Base-by-base conservation (phyloP, 2,113 vertebrate species). In the Notarius quadriscutis region DNA sequence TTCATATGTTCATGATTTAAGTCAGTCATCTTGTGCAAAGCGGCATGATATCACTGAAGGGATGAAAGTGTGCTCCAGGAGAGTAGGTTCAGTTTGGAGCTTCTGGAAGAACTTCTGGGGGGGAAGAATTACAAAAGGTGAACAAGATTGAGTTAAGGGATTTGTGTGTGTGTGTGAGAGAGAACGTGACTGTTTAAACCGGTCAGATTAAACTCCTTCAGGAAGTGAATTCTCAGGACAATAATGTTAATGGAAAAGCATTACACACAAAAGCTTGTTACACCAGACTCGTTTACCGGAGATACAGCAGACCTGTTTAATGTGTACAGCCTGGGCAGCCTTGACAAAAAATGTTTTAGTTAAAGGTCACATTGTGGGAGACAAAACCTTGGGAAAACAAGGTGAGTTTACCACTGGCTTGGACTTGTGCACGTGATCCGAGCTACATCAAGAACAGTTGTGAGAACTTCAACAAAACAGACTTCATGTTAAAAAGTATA, bases 21-120 rank as follows among this genome's bases (percentile, higher is more conserved):
- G 18, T 93, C 88, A 89, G 94, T 95, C 95, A 95, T 95, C 82
- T 92, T 93, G 89, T 83, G 89, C 88, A 88, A 93, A 92, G 86
- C 91, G 78, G 91, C 95, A 95, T 96, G 27, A 87, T 93, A 93
- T 88, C 27, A 77, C 25, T 5, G 53, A 88, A 34, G 75, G 30
- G n/a, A 27, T 84, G 27, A 72, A 71, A 57, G 51, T 20, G 51
- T 34, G n/a, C 51, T 69, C 7, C 14, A 55, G 82, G 25, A 58
- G 18, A 62, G 22, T n/a, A 7, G 62, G 30, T 41, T 75, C 71
- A 60, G 18, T 71, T 60, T 58, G 55, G 22, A 75, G 71, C 53
- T 48, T 20, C 48, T 51, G 25, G 25, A 51, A 57, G 6, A 41
- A 22, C 11, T 15, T 10, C 30, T 72, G 69, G 17, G 8, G 30